These are phyloP conservation scores for Aviceda leuphotes DNA, from an alignment of 2,797 vertebrate genomes.

Conservation along the genomic window DNA sequence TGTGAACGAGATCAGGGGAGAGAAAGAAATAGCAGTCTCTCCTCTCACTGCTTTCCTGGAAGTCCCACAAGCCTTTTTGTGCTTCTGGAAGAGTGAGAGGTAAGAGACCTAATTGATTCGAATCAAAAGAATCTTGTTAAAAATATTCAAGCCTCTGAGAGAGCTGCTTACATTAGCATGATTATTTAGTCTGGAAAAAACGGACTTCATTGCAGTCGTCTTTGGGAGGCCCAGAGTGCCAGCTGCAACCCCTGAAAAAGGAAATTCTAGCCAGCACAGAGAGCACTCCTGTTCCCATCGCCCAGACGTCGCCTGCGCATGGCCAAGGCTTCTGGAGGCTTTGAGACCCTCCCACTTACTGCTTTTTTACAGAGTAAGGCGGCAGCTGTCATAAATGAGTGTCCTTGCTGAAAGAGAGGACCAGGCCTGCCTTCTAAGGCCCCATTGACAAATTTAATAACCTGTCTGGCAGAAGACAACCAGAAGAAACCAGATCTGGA, in stretches of 20 bases:
- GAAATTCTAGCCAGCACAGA: constrained; percentile 46
- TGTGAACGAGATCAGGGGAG: neutral
- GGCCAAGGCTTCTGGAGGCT: neutral
- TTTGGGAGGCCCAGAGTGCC: neutral
- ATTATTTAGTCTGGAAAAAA: constrained; percentile 49
- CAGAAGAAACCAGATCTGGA: neutral
- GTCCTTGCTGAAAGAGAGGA: neutral
- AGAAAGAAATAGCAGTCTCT: neutral
- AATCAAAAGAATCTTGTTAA: constrained; percentile 49
- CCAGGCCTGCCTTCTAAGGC: neutral
- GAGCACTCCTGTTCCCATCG: neutral
- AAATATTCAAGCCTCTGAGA: constrained; percentile 6
- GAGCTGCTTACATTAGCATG: constrained; percentile 28
- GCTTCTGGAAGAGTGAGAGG: neutral
- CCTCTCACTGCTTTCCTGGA: neutral
- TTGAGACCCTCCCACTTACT: neutral
- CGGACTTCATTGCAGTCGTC: neutral
- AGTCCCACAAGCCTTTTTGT: neutral
- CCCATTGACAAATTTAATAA: neutral
- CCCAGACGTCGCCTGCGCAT: fast-evolving
- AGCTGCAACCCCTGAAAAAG: constrained; percentile 12
- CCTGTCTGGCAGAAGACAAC: neutral
- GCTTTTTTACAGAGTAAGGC: neutral
- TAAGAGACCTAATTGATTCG: neutral
- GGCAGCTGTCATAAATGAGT: neutral